Conservation (phyloP, 2,888 invertebrate genomes). For the Stenchaetothrips biformis region DNA sequence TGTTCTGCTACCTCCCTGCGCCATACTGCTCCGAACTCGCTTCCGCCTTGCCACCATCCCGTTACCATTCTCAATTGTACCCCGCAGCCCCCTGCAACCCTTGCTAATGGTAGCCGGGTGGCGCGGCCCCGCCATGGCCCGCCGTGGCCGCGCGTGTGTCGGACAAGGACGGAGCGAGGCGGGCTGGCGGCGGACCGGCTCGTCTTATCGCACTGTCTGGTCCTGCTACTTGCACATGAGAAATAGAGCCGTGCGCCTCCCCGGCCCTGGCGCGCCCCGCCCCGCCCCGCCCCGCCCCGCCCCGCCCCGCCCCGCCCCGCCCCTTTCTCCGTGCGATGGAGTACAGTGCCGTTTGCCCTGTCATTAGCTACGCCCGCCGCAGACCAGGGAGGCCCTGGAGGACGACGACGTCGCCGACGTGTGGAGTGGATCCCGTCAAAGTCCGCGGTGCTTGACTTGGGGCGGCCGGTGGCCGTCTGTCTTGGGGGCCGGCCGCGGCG, state of each 20-base stretch:
- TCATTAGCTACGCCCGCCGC: too few relatives aligned
- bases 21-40: not conserved
- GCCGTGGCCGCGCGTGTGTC: not conserved
- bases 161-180: not conserved
- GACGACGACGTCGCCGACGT: too few relatives aligned
- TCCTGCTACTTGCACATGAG: not conserved
- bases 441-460: too few relatives aligned
- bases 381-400: too few relatives aligned
- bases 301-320: slow-evolving; percentile 16
- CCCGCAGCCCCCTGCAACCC: not conserved
- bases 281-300: not conserved
- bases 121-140: not conserved
- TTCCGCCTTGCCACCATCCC: not conserved
- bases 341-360: too few relatives aligned
- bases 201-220: not conserved
- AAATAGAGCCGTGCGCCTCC: not conserved
- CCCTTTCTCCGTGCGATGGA: not conserved
- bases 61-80: not conserved
- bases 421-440: too few relatives aligned
- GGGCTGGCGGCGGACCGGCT: not conserved
- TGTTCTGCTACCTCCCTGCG: not conserved
- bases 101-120: not conserved
- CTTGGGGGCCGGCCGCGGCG: too few relatives aligned
- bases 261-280: not conserved
- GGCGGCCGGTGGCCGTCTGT: too few relatives aligned